phyloP scores from a whole-genome alignment of 2,888 invertebrate genomes.

The Lobophora halterata region DNA sequence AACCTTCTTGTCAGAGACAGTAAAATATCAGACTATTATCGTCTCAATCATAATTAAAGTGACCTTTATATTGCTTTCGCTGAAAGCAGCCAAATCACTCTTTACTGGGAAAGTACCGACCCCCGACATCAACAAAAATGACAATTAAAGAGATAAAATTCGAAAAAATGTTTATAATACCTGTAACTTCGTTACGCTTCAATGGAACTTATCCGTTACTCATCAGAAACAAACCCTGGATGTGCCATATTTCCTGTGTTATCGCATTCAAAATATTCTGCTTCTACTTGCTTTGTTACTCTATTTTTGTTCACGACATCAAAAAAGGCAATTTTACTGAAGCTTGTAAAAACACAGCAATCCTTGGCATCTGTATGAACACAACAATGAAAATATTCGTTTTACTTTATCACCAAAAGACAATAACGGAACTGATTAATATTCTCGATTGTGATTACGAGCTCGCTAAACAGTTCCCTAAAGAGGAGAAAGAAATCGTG shows the following conservation, averaged over 20 bases:
- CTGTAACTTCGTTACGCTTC: slow-evolving; percentile 37
- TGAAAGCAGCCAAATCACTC: slow-evolving; percentile 2
- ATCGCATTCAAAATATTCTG: slow-evolving; percentile 20
- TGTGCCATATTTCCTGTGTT: slow-evolving; percentile 31
- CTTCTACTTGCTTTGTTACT: slow-evolving; percentile 37
- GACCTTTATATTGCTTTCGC: background rate
- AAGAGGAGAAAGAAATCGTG: slow-evolving; percentile 45
- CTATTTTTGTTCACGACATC: slow-evolving; percentile 45
- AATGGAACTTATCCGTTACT: slow-evolving; percentile 44
- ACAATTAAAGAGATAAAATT: slow-evolving; percentile 30
- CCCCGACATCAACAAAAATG: slow-evolving; percentile 4
- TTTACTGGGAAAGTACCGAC: background rate
- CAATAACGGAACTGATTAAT: slow-evolving; percentile 40
- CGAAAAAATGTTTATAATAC: slow-evolving; percentile 40
- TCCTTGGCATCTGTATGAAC: slow-evolving; percentile 46
- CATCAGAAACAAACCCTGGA: slow-evolving; percentile 37
- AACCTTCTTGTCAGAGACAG: slow-evolving; percentile 1
- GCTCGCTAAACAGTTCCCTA: slow-evolving; percentile 31
- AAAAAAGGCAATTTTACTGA: slow-evolving; percentile 40
- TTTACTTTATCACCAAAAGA: slow-evolving; percentile 39
- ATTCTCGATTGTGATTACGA: slow-evolving; percentile 50
- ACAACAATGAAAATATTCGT: slow-evolving; percentile 47
- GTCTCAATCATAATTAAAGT: background rate
- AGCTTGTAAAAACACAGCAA: slow-evolving; percentile 49
- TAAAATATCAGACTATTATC: slow-evolving; percentile 3